Percentiles rank a stretch among this genome's conserved stretches.
Conservation (phyloP, 2,888 invertebrate species). For the Orthosia gothica region DNA sequence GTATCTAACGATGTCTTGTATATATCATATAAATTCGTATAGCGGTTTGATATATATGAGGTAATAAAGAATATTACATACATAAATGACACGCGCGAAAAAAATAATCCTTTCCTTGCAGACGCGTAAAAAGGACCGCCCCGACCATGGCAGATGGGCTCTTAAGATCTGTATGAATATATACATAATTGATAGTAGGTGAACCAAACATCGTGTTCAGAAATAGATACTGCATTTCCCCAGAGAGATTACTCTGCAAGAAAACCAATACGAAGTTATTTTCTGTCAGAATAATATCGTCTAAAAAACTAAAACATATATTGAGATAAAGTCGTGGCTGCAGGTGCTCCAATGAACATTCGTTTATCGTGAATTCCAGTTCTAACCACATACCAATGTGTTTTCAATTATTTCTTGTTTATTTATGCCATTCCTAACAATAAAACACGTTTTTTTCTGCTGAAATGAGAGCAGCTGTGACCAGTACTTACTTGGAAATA, state of each 20-base stretch:
- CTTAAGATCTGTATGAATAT: constrained; percentile 30
- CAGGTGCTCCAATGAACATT: neutral
- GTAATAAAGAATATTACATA: no score
- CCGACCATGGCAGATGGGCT: neutral
- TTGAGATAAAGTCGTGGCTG: neutral
- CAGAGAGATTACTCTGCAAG: neutral
- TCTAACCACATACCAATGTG: neutral
- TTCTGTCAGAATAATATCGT: neutral
- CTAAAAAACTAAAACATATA: constrained; percentile 16
- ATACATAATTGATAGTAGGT: constrained; percentile 43
- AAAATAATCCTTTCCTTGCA: no score
- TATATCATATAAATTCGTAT: no score
- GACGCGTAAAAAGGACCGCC: neutral
- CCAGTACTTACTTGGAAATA: neutral
- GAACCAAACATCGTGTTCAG: constrained; percentile 36
- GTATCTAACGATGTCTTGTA: no score
- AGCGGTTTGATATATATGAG: no score
- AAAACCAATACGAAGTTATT: constrained; percentile 20
- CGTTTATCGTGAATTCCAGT: neutral
- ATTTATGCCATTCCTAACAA: constrained; percentile 34
- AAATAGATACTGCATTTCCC: constrained; percentile 25
- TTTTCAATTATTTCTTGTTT: constrained; percentile 14
- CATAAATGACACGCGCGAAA: no score
- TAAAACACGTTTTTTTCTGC: constrained; percentile 22
- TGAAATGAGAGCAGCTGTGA: constrained; percentile 24